Base-by-base conservation (phyloP, 2,797 vertebrate genomes). In the Protosalanx chinensis region DNA sequence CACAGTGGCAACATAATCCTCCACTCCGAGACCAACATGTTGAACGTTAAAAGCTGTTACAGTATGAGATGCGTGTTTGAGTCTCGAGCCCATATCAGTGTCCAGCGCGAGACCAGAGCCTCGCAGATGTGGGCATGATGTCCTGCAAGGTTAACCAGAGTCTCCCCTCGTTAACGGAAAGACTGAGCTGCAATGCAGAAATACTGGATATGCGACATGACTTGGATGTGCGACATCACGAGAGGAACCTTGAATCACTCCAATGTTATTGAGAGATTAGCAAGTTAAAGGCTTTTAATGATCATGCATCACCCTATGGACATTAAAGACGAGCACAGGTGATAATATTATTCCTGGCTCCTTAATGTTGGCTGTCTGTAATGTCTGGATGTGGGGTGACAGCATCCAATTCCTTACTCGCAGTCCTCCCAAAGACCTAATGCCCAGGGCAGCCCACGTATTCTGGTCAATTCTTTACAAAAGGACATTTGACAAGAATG, bases 151-250 rank as follows among this genome's bases (percentile, higher is more conserved):
- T 67, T 56, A 66, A 13, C 29, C 53, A 56, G 49, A 67, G 65
- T 66, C 37, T 30, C 65, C 46, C 15, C 27, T 32, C 2, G 30
- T 49, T 56, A 67, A 67, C 30, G 65, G 65, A 53, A 49, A 49
- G 46, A 56, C 27, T 27, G 16, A 67, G 30, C 65, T 67, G 65
- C 65, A 67, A 51, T 67, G 65, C 65, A 67, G 51, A 49, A 67
- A 67, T 16, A 33, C 6, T 51, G 41, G 64, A 66, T 67, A 51
- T 51, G 65, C 29, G 27, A 56, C 65, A 67, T 67, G 29, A 51
- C 16, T 37, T 33, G 5, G 35, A 6, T 20, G 6, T 20, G 35
- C 46, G 41, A 53, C 18, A 49, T 46, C 3, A 46, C 41, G 7
- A 46, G 41, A 12, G 41, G 8, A 13, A 46, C 41, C 41, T 12